Conservation (phyloP, 2,113 vertebrate species). For the Kobus ellipsiprymnus region DNA sequence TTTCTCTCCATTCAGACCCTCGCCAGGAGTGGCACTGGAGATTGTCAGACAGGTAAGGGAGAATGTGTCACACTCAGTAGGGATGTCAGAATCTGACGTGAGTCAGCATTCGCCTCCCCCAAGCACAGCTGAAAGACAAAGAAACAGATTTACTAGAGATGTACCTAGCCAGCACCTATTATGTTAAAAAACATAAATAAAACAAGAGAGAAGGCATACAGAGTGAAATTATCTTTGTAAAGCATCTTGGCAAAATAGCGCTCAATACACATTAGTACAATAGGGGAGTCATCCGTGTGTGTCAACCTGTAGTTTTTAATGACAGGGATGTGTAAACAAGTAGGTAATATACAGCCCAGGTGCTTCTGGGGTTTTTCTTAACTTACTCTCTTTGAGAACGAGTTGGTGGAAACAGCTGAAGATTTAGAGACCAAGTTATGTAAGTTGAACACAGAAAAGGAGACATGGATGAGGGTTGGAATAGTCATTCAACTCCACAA, state of each 20-base stretch:
- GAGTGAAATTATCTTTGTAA: conserved; percentile 65
- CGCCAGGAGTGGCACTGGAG: neutral
- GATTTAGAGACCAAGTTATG: neutral
- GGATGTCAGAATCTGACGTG: conserved; percentile 69
- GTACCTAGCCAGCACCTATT: conserved; percentile 73
- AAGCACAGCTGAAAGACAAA: conserved; percentile 77
- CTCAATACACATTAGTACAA: conserved; percentile 54
- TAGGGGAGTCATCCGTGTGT: conserved; percentile 33
- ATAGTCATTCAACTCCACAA: neutral
- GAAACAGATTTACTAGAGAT: conserved; percentile 70
- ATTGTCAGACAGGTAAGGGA: neutral
- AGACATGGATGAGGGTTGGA: neutral
- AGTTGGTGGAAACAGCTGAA: conserved; percentile 28
- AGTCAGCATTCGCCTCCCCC: conserved; percentile 69
- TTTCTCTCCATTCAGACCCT: neutral
- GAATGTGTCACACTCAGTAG: conserved; percentile 49
- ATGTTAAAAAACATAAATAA: conserved; percentile 78
- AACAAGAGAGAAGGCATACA: conserved; percentile 59
- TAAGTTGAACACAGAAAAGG: neutral
- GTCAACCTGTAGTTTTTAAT: conserved; percentile 54
- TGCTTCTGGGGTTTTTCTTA: conserved; percentile 9
- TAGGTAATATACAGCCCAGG: conserved; percentile 39
- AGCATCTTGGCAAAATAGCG: conserved; percentile 38
- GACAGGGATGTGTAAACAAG: conserved; percentile 41
- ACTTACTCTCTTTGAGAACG: neutral